phyloP scores from a whole-genome alignment of 2,113 vertebrate genomes.

The Patagioenas fasciata region DNA sequence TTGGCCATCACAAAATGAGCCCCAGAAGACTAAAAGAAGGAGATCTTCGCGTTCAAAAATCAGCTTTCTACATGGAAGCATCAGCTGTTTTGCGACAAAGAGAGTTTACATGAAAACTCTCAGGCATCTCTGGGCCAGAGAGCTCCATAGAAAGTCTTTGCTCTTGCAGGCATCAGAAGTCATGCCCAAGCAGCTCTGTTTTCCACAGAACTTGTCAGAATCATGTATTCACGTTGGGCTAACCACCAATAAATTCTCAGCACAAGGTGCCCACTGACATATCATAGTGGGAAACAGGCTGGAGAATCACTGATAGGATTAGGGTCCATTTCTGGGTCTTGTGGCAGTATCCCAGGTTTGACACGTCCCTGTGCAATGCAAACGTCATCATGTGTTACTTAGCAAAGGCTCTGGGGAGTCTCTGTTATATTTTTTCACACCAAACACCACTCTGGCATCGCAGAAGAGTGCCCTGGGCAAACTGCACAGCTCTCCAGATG shows the following conservation, averaged over 20 bases:
- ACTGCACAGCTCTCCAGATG: neutral
- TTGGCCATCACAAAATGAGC: neutral
- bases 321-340: neutral
- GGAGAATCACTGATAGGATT: rapidly evolving
- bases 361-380: neutral
- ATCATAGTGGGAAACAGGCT: neutral
- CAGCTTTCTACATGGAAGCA: neutral
- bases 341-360: neutral
- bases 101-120: neutral
- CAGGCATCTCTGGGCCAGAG: neutral
- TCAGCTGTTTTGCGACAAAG: neutral
- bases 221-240: neutral
- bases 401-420: neutral
- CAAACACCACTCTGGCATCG: rapidly evolving
- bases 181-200: neutral
- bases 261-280: rapidly evolving
- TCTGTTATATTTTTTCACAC: neutral
- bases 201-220: neutral
- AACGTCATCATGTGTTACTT: rapidly evolving
- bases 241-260: neutral
- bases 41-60: neutral
- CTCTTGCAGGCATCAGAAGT: neutral
- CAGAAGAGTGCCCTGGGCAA: neutral
- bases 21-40: neutral
- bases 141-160: neutral